Conservation (phyloP, 2,113 vertebrate species). For the Noturus placidus region DNA sequence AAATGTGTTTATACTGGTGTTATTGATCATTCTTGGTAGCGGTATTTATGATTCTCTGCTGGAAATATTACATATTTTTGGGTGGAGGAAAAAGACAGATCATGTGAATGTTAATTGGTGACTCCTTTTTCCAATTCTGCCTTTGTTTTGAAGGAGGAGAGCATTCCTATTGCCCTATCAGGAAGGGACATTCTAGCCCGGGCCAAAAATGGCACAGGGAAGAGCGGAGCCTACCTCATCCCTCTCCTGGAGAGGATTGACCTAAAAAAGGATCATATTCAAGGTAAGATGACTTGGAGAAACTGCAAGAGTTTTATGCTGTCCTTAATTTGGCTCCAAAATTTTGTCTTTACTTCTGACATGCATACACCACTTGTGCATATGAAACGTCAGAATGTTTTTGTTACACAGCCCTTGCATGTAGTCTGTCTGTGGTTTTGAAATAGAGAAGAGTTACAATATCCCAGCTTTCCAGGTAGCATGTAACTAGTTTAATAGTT, state of each 20-base stretch:
- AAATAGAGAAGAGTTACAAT: neutral
- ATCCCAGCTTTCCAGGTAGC: neutral
- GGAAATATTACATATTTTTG: neutral
- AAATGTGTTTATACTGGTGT: neutral
- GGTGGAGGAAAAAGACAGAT: neutral
- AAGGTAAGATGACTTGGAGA: constrained; percentile 63
- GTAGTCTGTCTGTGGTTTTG: neutral
- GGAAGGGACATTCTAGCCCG: constrained; percentile 77
- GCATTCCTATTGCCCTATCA: constrained; percentile 78
- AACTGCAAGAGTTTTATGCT: neutral
- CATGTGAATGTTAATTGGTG: neutral
- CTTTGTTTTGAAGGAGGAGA: constrained; percentile 72
- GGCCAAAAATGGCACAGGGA: constrained; percentile 79
- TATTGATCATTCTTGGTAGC: neutral
- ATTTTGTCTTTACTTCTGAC: neutral
- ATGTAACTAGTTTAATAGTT: neutral
- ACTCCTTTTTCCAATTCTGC: neutral
- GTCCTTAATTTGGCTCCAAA: neutral
- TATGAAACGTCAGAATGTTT: neutral
- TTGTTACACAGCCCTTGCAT: neutral
- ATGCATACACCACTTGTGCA: neutral
- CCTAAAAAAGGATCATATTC: constrained; percentile 77
- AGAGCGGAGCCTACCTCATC: constrained; percentile 80
- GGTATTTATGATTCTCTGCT: neutral
- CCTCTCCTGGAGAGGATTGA: constrained; percentile 78